phyloP scores from a whole-genome alignment of 2,888 invertebrate species.

The Zaprionus lineosus region DNA sequence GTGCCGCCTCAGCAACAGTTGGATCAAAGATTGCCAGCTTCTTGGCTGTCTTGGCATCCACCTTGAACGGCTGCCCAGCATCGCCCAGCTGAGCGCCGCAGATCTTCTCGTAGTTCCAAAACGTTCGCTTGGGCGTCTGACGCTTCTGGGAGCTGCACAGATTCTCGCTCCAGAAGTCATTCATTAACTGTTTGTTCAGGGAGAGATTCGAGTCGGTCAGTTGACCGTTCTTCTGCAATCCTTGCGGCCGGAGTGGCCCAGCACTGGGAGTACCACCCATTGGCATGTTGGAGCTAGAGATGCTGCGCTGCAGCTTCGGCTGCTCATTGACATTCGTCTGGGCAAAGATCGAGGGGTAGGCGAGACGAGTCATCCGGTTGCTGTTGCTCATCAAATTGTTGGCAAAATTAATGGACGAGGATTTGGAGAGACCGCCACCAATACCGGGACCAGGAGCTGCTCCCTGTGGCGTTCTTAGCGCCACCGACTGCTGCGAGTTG shows the following conservation, averaged over 20 bases:
- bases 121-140: constrained; percentile 78
- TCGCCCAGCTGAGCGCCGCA: constrained; percentile 74
- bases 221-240: constrained; percentile 42
- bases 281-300: constrained; percentile 81
- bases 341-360: constrained; percentile 80
- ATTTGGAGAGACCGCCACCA: constrained; percentile 61
- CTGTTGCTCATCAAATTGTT: constrained; percentile 32
- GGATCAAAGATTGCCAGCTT: constrained; percentile 81
- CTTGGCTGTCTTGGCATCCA: constrained; percentile 80
- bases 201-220: constrained; percentile 78
- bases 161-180: constrained; percentile 83
- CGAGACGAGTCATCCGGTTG: constrained; percentile 61
- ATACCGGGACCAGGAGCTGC: not conserved
- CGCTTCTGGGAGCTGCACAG: constrained; percentile 76
- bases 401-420: constrained; percentile 73
- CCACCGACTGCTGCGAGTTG: constrained; percentile 79
- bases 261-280: constrained; percentile 34
- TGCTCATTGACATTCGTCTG: constrained; percentile 33
- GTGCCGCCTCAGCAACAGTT: constrained; percentile 80
- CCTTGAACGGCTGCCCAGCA: constrained; percentile 76
- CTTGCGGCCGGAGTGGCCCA: constrained; percentile 15
- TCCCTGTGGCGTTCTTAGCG: constrained; percentile 10
- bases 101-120: constrained; percentile 83
- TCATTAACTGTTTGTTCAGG: constrained; percentile 81
- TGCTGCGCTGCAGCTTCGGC: constrained; percentile 80